A percentile compares a stretch with the other conserved stretches of the same genome.
Evolutionary conservation across 2,888 invertebrate genomes (phyloP).

Genomic region (Tortricodes alternella): DNA sequence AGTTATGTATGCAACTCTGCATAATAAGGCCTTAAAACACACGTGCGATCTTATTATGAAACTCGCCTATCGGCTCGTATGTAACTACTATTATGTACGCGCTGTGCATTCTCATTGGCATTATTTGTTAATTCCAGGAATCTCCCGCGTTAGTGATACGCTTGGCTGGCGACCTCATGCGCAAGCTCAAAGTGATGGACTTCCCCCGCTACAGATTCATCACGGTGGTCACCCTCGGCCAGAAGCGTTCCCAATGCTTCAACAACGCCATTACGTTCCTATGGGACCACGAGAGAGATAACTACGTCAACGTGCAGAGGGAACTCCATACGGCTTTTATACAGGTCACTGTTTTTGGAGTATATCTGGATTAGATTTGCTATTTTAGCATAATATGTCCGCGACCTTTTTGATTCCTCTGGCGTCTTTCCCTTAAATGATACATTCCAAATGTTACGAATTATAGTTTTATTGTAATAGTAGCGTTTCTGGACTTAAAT

Average conservation of each 20-base stretch:
- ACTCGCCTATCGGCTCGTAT: too few species aligned
- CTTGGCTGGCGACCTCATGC: conserved; percentile 55
- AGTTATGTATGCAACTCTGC: too few species aligned
- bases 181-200: conserved; percentile 49
- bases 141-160: conserved; percentile 8
- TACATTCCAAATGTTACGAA: too few species aligned
- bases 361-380: conserved; percentile 61
- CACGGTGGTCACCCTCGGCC: conserved; percentile 59
- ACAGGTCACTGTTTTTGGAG: conserved; percentile 65
- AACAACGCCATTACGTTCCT: conserved; percentile 66
- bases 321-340: conserved; percentile 55
- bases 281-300: conserved; percentile 67
- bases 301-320: conserved; percentile 49
- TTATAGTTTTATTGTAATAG: too few species aligned
- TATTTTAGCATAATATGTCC: too few species aligned
- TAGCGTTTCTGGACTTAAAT: too few species aligned
- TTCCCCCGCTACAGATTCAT: conserved; percentile 67
- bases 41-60: too few species aligned
- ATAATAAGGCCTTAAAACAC: too few species aligned
- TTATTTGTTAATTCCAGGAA: conserved; percentile 6
- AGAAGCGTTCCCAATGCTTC: conserved; percentile 66
- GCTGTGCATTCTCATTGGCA: too few species aligned
- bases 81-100: too few species aligned
- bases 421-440: too few species aligned
- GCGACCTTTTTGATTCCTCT: too few species aligned